Percentiles rank a stretch among this genome's conserved stretches.
These are phyloP conservation scores for Pterocles burchelli DNA, from an alignment of 2,113 vertebrate genomes.

Conservation along the genomic window DNA sequence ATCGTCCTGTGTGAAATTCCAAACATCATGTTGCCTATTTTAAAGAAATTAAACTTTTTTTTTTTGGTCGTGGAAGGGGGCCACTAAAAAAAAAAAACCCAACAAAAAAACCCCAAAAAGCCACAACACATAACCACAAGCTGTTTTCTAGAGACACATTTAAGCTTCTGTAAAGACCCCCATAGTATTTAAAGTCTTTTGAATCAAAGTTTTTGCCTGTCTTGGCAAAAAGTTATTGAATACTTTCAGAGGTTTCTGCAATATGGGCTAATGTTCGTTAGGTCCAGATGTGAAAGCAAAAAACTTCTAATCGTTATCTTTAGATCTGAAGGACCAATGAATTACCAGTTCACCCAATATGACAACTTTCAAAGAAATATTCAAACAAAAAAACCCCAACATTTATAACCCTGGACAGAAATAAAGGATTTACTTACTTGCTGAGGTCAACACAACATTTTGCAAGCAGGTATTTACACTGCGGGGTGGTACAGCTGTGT, in stretches of 20 bases:
- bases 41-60: not conserved
- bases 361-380: not conserved
- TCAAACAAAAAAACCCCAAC: not conserved
- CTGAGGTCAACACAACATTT: conserved; percentile 97
- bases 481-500: conserved; percentile 93
- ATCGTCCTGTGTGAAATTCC: not conserved
- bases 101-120: not conserved
- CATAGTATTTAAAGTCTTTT: not conserved
- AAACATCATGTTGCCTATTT: not conserved
- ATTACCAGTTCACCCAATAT: not conserved
- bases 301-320: not conserved
- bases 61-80: not conserved
- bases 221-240: not conserved
- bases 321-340: not conserved
- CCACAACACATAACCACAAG: not conserved
- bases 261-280: not conserved
- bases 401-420: not conserved
- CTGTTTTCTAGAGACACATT: not conserved
- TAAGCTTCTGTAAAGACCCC: not conserved
- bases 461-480: conserved; percentile 96
- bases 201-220: not conserved
- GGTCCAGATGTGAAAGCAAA: conserved; percentile 2
- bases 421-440: conserved; percentile 84
- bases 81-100: not conserved
- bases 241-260: not conserved